Base-by-base conservation (phyloP, 2,113 vertebrate genomes). In the Epinephelus fuscoguttatus region DNA sequence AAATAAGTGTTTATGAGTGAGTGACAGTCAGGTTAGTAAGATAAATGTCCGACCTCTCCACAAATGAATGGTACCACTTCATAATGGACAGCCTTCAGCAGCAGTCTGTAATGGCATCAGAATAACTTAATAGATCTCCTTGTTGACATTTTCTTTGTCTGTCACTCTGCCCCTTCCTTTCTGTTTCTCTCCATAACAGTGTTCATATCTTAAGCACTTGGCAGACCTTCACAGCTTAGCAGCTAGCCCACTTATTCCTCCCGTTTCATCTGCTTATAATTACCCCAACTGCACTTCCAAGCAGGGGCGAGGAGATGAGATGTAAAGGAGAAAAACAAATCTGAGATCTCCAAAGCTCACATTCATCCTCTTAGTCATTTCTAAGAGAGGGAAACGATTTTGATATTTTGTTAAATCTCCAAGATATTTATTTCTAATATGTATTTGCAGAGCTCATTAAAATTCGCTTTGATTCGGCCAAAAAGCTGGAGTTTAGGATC, bases 171-270 rank as follows among this genome's bases (percentile, higher is more conserved):
- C 88, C 50, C 78, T 68, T 82, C 57, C n/a, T 64, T 47, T 55
- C 25, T 25, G 37, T 77, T 75, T 81, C 27, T 55, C 63, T 70
- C 60, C 11, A 0, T 68, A 50, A 49, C 73, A 9, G 1, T 0
- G 79, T 80, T 62, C 90, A 95, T 92, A 89, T 89, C 76, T 63
- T 94, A 92, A 88, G 96, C 96, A 94, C 86, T 91, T 86, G 88
- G 91, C 87, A 91, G 94, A 84, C 27, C 94, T 72, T 91, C 92
- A 15, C 93, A 90, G 53, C 79, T 87, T 42, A 64, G 21, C 56
- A 6, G 33, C 37, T 3, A 50, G 57, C 47, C 19, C 47, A 30
- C 59, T 84, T 75, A 66, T 37, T 81, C 52, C 27, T 23, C 50
- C 62, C 23, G 12, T 87, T 91, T 90, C 15, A 86, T 93, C 77